Percentiles rank a stretch among this genome's conserved stretches.
Evolutionary conservation across 2,797 vertebrate genomes (phyloP).

Genomic region (Aphelocoma californica): DNA sequence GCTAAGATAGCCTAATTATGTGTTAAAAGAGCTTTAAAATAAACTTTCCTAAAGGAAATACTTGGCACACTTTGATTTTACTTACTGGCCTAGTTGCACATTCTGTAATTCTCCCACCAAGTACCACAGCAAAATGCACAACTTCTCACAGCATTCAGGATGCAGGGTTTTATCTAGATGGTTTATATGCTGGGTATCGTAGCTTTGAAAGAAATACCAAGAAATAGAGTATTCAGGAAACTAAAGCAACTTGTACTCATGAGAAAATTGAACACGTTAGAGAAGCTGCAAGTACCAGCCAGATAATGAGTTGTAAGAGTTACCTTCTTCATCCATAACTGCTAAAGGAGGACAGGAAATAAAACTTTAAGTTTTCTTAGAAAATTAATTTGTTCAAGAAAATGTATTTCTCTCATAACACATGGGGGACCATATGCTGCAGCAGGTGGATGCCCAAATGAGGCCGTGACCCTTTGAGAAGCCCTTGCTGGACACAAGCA

Average conservation of each 20-base stretch:
- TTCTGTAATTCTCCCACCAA: neutral
- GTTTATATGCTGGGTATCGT: neutral
- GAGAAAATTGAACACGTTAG: neutral
- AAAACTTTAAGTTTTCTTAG: neutral
- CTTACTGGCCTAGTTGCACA: neutral
- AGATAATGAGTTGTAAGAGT: neutral
- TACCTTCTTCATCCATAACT: neutral
- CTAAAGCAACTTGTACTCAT: neutral
- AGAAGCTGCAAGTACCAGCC: neutral
- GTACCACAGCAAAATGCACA: neutral
- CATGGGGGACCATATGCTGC: neutral
- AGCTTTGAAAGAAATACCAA: neutral
- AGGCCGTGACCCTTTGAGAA: neutral
- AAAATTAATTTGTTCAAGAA: neutral
- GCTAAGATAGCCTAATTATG: neutral
- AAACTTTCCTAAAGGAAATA: neutral
- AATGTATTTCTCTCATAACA: neutral
- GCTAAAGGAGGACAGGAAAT: neutral
- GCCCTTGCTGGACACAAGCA: neutral
- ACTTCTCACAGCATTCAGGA: neutral
- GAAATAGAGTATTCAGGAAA: neutral
- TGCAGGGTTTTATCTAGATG: neutral
- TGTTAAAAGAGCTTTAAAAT: conserved; percentile 18
- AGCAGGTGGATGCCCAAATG: neutral
- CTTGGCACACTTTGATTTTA: neutral